These are phyloP conservation scores for Decapterus maruadsi DNA, from an alignment of 2,797 vertebrate genomes.

Conservation along the genomic window DNA sequence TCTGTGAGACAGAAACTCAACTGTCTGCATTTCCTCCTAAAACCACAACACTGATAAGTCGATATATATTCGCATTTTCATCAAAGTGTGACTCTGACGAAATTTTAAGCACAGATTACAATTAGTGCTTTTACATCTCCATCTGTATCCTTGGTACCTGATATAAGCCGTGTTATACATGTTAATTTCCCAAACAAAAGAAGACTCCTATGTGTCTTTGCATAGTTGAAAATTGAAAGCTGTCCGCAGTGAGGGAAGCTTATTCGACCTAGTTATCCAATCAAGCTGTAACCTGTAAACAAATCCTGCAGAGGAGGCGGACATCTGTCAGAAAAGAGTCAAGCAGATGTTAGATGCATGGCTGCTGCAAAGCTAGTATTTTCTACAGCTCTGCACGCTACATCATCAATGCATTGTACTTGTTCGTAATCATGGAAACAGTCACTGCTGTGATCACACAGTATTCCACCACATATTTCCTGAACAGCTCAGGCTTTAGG, in stretches of 20 bases:
- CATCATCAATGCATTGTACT: conserved; percentile 1
- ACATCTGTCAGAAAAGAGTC: conserved; percentile 73
- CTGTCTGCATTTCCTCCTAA: conserved; percentile 27
- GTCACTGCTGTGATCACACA: conserved; percentile 42
- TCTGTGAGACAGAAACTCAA: conserved; percentile 31
- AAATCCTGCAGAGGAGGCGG: conserved; percentile 57
- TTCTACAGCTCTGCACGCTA: conserved; percentile 6
- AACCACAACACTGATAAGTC: conserved; percentile 3
- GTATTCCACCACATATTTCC: conserved; percentile 19
- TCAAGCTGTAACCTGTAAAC: conserved; percentile 80
- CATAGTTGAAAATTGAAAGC: conserved; percentile 49
- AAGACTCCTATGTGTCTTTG: neutral
- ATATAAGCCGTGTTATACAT: conserved; percentile 7
- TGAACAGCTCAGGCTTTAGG: conserved; percentile 10
- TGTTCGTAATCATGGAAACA: conserved; percentile 14
- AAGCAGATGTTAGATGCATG: conserved; percentile 71
- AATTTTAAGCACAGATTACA: conserved; percentile 11
- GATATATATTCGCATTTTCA: conserved; percentile 21
- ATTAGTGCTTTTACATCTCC: conserved; percentile 10
- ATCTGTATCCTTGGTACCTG: conserved; percentile 15
- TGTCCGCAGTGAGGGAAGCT: conserved; percentile 24
- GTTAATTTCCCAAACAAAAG: conserved; percentile 21
- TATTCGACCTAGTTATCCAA: conserved; percentile 73
- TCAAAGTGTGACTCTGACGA: neutral
- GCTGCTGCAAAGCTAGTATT: conserved; percentile 31